Conservation (phyloP, 2,888 invertebrate species). For the Chironomus tentans region DNA sequence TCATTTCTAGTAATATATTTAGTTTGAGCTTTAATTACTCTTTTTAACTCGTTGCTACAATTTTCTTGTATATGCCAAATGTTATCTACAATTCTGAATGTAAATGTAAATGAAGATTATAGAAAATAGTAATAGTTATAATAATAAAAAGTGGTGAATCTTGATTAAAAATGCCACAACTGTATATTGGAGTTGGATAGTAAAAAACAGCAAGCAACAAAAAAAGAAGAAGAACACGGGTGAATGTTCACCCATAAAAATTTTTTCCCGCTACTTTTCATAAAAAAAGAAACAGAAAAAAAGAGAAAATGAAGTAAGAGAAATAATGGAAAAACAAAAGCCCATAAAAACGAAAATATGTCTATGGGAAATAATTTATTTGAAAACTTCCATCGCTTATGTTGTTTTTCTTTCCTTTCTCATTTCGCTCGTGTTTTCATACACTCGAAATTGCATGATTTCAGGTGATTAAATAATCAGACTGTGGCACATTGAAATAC, state of each 20-base stretch:
- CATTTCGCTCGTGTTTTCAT: not conserved
- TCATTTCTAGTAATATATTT: too few relatives aligned
- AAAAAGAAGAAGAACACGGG: not conserved
- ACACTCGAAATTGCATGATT: conserved; percentile 10
- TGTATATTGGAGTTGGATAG: not conserved
- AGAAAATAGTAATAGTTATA: too few relatives aligned
- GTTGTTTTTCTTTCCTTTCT: not conserved
- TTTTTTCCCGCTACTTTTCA: not conserved
- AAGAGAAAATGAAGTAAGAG: not conserved
- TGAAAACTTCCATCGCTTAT: conserved; percentile 13
- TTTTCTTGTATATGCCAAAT: too few relatives aligned
- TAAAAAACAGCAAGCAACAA: not conserved
- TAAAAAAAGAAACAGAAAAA: not conserved
- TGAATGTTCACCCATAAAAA: too few relatives aligned
- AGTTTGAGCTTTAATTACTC: too few relatives aligned
- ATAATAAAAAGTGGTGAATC: not conserved
- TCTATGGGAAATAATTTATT: conserved; percentile 21
- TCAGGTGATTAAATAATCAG: conserved; percentile 22
- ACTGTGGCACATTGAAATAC: not conserved
- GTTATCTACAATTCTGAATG: too few relatives aligned
- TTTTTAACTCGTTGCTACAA: too few relatives aligned
- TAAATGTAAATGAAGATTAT: too few relatives aligned
- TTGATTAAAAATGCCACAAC: not conserved
- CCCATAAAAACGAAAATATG: conserved; percentile 17
- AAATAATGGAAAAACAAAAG: conserved; percentile 5